These are phyloP conservation scores for Eilema caniola DNA, from an alignment of 2,888 invertebrate species.

Conservation along the genomic window DNA sequence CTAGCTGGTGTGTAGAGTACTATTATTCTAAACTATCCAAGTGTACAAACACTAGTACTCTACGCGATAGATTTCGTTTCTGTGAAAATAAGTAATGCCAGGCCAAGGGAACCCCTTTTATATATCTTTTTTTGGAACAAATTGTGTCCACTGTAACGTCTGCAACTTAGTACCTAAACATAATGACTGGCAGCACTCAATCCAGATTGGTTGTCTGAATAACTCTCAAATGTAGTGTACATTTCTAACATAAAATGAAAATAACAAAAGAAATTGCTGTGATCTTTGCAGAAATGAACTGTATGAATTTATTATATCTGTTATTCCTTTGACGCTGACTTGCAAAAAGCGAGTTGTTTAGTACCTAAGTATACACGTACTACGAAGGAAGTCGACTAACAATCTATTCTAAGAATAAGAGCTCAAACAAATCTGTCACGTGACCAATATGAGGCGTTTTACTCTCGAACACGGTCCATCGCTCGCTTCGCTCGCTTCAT, in stretches of 20 bases:
- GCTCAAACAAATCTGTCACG: too few species aligned
- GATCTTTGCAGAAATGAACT: background rate
- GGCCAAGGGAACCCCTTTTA: background rate
- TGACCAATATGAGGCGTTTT: background rate
- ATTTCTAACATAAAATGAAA: background rate
- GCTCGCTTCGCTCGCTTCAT: too few species aligned
- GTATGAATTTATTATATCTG: background rate
- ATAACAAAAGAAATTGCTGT: background rate
- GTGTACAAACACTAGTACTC: background rate
- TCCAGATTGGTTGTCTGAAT: background rate
- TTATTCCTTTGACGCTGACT: background rate
- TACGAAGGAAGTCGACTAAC: too few species aligned
- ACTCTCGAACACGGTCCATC: too few species aligned
- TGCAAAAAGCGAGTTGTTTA: too few species aligned
- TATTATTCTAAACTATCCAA: too few species aligned
- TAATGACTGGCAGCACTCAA: background rate
- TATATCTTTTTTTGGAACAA: background rate
- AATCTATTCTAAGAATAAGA: too few species aligned
- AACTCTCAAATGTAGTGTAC: background rate
- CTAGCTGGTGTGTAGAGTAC: background rate
- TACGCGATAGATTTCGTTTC: background rate
- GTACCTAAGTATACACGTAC: too few species aligned
- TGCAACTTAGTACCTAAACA: background rate
- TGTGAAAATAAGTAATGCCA: background rate
- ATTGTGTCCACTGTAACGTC: background rate